phyloP scores from a whole-genome alignment of 2,888 invertebrate species.

The Lasioglossum figueresi region DNA sequence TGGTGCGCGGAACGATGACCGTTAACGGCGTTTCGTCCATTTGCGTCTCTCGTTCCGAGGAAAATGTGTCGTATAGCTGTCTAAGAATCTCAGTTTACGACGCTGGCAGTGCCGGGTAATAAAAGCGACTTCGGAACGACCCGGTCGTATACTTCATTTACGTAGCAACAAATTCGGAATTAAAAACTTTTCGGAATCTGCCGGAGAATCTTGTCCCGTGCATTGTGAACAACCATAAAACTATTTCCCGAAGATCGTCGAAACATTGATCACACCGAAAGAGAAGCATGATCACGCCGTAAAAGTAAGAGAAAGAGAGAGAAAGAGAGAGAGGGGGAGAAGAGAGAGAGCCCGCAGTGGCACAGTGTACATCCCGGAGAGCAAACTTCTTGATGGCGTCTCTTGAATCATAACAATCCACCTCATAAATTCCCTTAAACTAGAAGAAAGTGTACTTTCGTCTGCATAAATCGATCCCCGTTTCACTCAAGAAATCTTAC shows the following conservation, averaged over 20 bases:
- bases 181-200: conserved; percentile 26
- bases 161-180: conserved; percentile 53
- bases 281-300: conserved; percentile 1
- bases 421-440: conserved; percentile 1
- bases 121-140: conserved; percentile 46
- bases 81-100: conserved; percentile 40
- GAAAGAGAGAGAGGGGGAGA: conserved; percentile 20
- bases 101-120: conserved; percentile 21
- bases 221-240: conserved; percentile 16
- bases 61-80: conserved; percentile 11
- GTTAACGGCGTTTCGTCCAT: conserved; percentile 5
- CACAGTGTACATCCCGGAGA: not conserved
- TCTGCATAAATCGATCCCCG: conserved; percentile 24
- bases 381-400: conserved; percentile 27
- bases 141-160: conserved; percentile 48
- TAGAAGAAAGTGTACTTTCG: conserved; percentile 4
- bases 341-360: conserved; percentile 7
- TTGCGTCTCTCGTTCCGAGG: not conserved
- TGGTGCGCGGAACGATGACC: not conserved
- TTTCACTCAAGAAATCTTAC: not conserved
- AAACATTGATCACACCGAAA: conserved; percentile 3
- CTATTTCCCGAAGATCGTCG: conserved; percentile 20
- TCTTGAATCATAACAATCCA: conserved; percentile 20
- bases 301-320: conserved; percentile 28
- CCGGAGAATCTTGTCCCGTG: conserved; percentile 10